Base-by-base conservation (phyloP, 2,888 invertebrate species). In the Nysson spinosus region DNA sequence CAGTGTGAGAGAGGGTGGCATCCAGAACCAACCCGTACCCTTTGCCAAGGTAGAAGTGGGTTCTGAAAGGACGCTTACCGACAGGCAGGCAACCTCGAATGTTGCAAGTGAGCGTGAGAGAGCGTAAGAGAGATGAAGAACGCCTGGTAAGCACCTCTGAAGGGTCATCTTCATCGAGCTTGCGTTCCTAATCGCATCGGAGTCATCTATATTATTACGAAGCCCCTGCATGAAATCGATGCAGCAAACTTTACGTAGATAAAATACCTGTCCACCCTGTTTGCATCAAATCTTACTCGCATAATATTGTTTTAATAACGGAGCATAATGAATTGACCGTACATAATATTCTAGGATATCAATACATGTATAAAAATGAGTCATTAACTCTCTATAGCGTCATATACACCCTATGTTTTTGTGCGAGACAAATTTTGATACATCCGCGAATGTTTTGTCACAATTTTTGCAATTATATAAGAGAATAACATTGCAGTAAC, bases 121-220 rank as follows among this genome's bases (percentile, higher is more conserved):
- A 32, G 44, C 17, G 26, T 32, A 39, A 42, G 57, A 49, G 51
- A 58, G 51, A 43, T 12, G 32, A 49, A 72, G 76, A 80, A 80
- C 75, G 82, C 81, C 69, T 77, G 77, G 81, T 82, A 83, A 83
- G 83, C 82, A 78, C 74, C 78, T 82, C 82, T 83, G 72, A 79
- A 83, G 81, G 63, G 76, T 74, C 78, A 71, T 75, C 76, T 71
- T 75, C 78, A 69, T 63, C 65, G 72, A 77, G 79, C 78, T 77
- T 77, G 77, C 79, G 76, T 80, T 80, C 79, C 78, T 83, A 81
- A 81, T 83, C 81, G 80, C 77, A 74, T 75, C 63, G 70, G 56
- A 80, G 75, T 81, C 79, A 81, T 81, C 81, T 80, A 74, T 77
- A 81, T 79, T 81, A 81, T 81, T 80, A 80, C 75, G 67, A 69